phyloP scores from a whole-genome alignment of 2,888 invertebrate genomes.

The Andrena haemorrhoa region DNA sequence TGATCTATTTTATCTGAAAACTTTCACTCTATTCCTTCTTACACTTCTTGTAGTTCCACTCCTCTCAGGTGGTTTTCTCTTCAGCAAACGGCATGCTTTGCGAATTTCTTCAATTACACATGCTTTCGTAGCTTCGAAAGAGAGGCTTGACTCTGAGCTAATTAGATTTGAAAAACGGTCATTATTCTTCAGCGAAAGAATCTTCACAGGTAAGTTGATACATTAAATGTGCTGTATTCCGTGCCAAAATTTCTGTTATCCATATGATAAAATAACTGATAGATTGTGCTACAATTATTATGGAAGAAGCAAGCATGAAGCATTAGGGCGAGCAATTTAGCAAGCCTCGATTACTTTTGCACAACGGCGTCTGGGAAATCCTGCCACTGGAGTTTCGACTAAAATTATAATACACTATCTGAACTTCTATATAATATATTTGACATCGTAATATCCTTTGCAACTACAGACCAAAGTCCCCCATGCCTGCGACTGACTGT shows the following conservation, averaged over 20 bases:
- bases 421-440: no score
- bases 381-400: no score
- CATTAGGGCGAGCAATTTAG: not conserved
- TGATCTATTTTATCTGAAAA: not conserved
- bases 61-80: constrained; percentile 4
- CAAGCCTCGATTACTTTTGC: no score
- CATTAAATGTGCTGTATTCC: not conserved
- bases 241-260: not conserved
- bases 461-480: no score
- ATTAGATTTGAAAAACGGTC: constrained; percentile 15
- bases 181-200: not conserved
- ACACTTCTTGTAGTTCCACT: not conserved
- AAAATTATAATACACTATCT: no score
- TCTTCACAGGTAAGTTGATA: constrained; percentile 41
- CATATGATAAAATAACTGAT: no score
- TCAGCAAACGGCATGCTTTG: constrained; percentile 32
- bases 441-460: no score
- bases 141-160: not conserved
- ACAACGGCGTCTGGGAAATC: no score
- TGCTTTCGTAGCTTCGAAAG: constrained; percentile 29
- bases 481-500: no score
- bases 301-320: not conserved
- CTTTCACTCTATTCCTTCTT: not conserved
- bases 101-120: constrained; percentile 14
- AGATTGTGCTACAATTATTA: not conserved